Evolutionary conservation across 1,140 invertebrate species (phyloP).

Genomic region (Augochlora pura): DNA sequence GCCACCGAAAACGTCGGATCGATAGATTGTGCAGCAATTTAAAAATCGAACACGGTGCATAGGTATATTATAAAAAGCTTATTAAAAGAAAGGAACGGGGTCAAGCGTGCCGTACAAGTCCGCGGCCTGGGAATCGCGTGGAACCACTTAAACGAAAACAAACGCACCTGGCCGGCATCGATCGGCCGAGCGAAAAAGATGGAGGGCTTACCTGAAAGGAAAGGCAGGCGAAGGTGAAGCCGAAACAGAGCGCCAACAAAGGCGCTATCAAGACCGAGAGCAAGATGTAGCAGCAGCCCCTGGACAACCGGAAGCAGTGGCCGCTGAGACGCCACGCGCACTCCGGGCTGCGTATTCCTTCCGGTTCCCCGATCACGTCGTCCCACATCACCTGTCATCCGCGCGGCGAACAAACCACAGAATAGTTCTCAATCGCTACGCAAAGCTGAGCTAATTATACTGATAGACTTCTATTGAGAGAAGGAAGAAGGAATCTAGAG

Average conservation of each 20-base stretch:
- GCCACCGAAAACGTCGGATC: no score
- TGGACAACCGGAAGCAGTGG: constrained; percentile 85
- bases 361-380: constrained; percentile 89
- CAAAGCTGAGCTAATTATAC: no score
- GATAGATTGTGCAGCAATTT: no score
- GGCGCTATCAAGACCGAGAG: constrained; percentile 85
- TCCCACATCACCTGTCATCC: constrained; percentile 85
- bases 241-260: constrained; percentile 85
- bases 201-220: constrained; percentile 84
- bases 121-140: background rate
- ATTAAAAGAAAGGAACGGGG: no score
- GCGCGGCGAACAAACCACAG: no score
- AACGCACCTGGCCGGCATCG: background rate
- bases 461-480: no score
- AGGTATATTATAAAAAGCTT: no score
- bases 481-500: no score
- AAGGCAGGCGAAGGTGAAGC: constrained; percentile 87
- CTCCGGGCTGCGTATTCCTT: constrained; percentile 86
- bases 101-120: background rate
- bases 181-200: background rate
- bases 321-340: constrained; percentile 88
- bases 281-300: constrained; percentile 86
- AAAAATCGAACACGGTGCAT: no score
- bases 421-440: no score
- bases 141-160: background rate